A percentile compares a stretch with the other conserved stretches of the same genome.
Evolutionary conservation across 2,113 vertebrate genomes (phyloP).

Genomic region (Plectropomus leopardus): DNA sequence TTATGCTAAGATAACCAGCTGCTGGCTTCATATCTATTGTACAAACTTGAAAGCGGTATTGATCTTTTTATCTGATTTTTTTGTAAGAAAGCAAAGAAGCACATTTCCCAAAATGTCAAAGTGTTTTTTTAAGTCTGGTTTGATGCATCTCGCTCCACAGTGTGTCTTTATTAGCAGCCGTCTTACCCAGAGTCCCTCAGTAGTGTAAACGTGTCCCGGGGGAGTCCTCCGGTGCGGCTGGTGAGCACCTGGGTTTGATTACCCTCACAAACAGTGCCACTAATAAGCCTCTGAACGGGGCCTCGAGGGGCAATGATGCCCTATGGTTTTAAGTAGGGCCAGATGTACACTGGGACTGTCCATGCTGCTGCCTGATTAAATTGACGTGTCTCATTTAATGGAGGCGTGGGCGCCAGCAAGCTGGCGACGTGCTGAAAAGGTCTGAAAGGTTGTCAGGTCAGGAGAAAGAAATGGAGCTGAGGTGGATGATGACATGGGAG

Average conservation of each 20-base stretch:
- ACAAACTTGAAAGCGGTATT: not conserved
- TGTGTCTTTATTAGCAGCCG: slow-evolving; percentile 58
- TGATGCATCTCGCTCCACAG: not conserved
- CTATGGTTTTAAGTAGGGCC: slow-evolving; percentile 62
- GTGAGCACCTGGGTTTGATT: slow-evolving; percentile 75
- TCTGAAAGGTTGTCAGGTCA: slow-evolving; percentile 43
- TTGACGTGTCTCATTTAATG: slow-evolving; percentile 74
- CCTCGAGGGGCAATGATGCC: slow-evolving; percentile 40
- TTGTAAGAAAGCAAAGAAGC: not conserved
- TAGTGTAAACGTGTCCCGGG: slow-evolving; percentile 41
- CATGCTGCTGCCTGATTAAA: slow-evolving; percentile 63
- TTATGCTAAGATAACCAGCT: not conserved
- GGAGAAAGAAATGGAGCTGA: slow-evolving; percentile 36
- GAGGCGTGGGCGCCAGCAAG: slow-evolving; percentile 47
- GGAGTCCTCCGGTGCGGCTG: slow-evolving; percentile 50
- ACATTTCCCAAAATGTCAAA: not conserved
- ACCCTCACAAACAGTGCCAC: slow-evolving; percentile 57
- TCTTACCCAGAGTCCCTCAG: slow-evolving; percentile 33
- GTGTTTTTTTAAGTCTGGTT: not conserved
- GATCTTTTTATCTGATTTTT: not conserved
- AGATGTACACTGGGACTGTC: slow-evolving; percentile 62
- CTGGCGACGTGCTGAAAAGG: slow-evolving; percentile 25
- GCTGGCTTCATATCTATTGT: not conserved
- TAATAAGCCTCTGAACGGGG: slow-evolving; percentile 66
- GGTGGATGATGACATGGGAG: slow-evolving; percentile 45